Evolutionary conservation across 1,140 invertebrate genomes (phyloP).

Genomic region (Meteorus sp.): DNA sequence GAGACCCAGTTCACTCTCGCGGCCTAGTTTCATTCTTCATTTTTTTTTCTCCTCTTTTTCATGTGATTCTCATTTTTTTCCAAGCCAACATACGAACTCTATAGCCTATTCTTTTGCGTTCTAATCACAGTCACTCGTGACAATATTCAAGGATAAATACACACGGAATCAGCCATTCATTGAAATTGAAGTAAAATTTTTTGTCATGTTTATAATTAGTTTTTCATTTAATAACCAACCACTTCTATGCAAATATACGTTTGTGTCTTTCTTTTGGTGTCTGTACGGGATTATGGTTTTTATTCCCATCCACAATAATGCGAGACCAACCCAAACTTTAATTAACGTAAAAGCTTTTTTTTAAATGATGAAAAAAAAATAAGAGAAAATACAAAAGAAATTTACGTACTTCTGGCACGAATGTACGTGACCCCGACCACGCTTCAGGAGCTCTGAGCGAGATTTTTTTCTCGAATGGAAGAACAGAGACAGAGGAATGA

Average conservation of each 20-base stretch:
- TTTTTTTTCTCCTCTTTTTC: constrained; percentile 10
- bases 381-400: constrained; percentile 13
- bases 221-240: too few species aligned
- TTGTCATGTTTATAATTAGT: not conserved
- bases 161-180: too few species aligned
- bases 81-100: too few species aligned
- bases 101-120: not conserved
- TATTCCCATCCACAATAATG: not conserved
- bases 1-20: constrained; percentile 17
- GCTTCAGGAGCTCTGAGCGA: too few species aligned
- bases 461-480: not conserved
- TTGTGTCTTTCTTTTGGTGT: not conserved
- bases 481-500: not conserved
- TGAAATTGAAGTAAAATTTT: too few species aligned
- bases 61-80: not conserved
- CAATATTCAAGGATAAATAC: too few species aligned
- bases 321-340: constrained; percentile 6
- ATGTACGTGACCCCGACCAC: constrained; percentile 6
- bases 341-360: constrained; percentile 25
- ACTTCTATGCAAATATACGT: too few species aligned
- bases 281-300: not conserved
- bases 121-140: too few species aligned
- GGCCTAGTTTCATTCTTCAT: constrained; percentile 12
- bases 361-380: too few species aligned
- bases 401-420: constrained; percentile 22